These are phyloP conservation scores for Schizothorax lantsangensis DNA, from an alignment of 2,797 vertebrate species.

Conservation along the genomic window DNA sequence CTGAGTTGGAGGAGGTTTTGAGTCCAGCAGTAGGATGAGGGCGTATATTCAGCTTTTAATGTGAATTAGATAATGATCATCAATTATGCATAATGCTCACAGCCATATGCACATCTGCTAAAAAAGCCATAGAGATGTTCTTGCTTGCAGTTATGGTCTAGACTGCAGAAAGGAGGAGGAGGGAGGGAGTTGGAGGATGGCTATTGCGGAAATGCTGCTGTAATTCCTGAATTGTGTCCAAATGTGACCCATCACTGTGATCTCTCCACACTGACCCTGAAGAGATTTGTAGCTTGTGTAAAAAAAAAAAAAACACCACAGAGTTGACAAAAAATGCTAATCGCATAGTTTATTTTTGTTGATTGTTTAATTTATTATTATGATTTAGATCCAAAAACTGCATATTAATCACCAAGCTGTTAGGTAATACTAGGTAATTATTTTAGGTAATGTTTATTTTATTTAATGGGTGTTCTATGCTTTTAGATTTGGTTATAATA, in stretches of 20 bases:
- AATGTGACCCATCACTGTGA: not conserved
- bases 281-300: not conserved
- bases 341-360: too few species aligned
- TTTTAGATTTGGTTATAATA: too few species aligned
- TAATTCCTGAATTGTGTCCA: not conserved
- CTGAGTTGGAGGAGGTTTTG: not conserved
- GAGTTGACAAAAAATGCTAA: not conserved
- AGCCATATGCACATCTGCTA: slow-evolving; percentile 7
- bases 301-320: not conserved
- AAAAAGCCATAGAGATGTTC: not conserved
- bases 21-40: not conserved
- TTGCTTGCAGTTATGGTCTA: not conserved
- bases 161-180: not conserved
- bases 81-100: slow-evolving; percentile 12
- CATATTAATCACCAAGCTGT: not conserved
- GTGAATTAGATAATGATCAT: slow-evolving; percentile 19
- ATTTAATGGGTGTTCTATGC: too few species aligned
- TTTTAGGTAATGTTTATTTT: too few species aligned
- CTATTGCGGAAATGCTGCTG: not conserved
- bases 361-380: not conserved
- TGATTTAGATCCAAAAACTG: not conserved
- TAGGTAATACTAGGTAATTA: too few species aligned
- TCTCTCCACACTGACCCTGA: not conserved
- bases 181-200: not conserved
- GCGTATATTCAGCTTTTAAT: not conserved